Evolutionary conservation across 2,113 vertebrate genomes (phyloP).

Genomic region (Gracilinanus agilis): DNA sequence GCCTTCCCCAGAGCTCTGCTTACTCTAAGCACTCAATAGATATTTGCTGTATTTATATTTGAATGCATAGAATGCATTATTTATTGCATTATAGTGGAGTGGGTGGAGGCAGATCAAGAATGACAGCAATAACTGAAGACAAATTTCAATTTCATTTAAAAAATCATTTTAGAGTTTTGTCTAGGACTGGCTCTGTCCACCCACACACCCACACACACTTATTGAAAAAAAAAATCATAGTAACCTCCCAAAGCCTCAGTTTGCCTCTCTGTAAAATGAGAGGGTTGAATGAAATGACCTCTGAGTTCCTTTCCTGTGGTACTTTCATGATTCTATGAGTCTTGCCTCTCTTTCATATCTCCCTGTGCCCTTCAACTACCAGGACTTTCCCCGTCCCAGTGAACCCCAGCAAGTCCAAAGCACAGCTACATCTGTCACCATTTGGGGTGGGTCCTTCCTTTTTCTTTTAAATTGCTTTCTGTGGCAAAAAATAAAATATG

Average conservation of each 20-base stretch:
- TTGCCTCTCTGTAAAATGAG: not conserved
- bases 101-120: not conserved
- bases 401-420: not conserved
- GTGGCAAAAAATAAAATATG: constrained; percentile 71
- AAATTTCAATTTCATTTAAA: not conserved
- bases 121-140: constrained; percentile 17
- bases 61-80: not conserved
- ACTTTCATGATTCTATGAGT: not conserved
- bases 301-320: not conserved
- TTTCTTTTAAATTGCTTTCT: constrained; percentile 62
- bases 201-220: no score
- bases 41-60: not conserved
- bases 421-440: constrained; percentile 54
- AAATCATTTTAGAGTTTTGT: not conserved
- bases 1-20: not conserved
- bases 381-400: not conserved
- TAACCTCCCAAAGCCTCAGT: not conserved
- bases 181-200: not conserved
- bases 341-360: not conserved
- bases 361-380: not conserved
- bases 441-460: constrained; percentile 18
- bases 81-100: not conserved
- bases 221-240: not conserved
- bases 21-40: not conserved
- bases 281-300: not conserved